These are phyloP conservation scores for Holacanthus passer DNA, from an alignment of 2,113 vertebrate genomes.

Conservation along the genomic window DNA sequence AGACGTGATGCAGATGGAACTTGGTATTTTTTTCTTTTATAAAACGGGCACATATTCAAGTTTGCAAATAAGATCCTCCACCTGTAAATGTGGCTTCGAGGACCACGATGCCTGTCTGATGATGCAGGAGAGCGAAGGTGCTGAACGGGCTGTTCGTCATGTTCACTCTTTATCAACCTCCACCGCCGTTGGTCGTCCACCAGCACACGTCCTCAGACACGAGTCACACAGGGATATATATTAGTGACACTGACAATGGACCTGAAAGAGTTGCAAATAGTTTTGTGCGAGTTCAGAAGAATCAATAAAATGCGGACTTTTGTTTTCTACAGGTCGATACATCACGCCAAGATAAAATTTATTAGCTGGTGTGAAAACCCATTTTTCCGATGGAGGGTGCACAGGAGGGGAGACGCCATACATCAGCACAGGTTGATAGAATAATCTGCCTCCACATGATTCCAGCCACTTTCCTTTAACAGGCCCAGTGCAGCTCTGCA, in stretches of 20 bases:
- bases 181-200: background rate
- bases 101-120: background rate
- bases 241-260: background rate
- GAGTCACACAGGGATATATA: background rate
- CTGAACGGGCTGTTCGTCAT: background rate
- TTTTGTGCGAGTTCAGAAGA: background rate
- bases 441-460: background rate
- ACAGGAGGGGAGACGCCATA: background rate
- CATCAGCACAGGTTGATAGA: slow-evolving; percentile 2
- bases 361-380: background rate
- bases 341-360: background rate
- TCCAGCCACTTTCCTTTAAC: background rate
- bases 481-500: background rate
- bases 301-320: background rate
- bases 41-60: background rate
- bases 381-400: background rate
- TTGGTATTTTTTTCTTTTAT: background rate
- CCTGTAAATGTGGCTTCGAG: background rate
- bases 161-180: background rate
- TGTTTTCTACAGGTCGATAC: background rate
- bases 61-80: background rate
- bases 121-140: background rate
- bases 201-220: background rate
- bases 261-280: background rate
- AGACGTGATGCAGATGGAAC: no score